These are phyloP conservation scores for Maccullochella peelii DNA, from an alignment of 2,113 vertebrate genomes.

Conservation along the genomic window DNA sequence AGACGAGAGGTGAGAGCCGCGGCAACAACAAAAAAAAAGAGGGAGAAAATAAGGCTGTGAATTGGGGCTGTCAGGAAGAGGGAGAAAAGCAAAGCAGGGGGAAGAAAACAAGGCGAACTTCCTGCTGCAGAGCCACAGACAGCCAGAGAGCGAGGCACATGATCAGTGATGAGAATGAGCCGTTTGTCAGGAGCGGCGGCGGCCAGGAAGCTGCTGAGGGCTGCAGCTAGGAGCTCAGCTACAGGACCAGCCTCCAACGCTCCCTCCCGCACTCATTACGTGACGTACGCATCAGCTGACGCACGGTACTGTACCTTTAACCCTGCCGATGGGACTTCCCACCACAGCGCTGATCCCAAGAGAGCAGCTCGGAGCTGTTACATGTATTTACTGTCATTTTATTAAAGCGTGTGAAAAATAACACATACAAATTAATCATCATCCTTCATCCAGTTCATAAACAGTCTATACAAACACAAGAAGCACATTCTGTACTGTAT, in stretches of 20 bases:
- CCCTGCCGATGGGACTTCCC: conserved; percentile 71
- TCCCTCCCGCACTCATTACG: not conserved
- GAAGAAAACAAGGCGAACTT: conserved; percentile 46
- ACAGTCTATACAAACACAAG: not conserved
- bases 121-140: conserved; percentile 60
- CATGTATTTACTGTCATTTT: conserved; percentile 6
- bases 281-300: conserved; percentile 76
- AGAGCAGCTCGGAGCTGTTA: conserved; percentile 8
- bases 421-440: not conserved
- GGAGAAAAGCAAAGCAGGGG: not conserved
- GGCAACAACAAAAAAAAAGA: not conserved
- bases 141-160: conserved; percentile 65
- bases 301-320: conserved; percentile 78
- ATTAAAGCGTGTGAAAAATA: not conserved
- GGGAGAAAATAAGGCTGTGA: not conserved
- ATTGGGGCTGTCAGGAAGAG: conserved; percentile 41
- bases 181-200: conserved; percentile 35
- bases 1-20: conserved; percentile 15
- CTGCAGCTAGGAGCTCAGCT: conserved; percentile 28
- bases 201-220: conserved; percentile 58
- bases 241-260: conserved; percentile 37
- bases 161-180: conserved; percentile 62
- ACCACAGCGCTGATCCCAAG: conserved; percentile 35
- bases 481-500: not conserved
- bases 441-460: not conserved